Base-by-base conservation (phyloP, 2,113 vertebrate genomes). In the Tringa solitaria region DNA sequence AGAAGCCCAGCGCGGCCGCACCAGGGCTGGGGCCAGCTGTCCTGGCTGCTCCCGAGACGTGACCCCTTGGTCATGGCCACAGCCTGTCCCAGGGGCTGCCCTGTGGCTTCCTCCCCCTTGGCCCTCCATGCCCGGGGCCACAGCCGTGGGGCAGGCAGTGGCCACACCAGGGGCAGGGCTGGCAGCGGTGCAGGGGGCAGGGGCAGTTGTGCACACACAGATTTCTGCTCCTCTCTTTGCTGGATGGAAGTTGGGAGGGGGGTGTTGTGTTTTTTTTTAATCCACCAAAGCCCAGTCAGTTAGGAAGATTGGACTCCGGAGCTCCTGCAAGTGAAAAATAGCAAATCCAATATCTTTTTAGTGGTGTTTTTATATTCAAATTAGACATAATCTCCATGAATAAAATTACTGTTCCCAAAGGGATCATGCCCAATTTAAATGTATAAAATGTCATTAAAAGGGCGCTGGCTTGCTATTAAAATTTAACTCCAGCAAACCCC, bases 401-500 rank as follows among this genome's bases (percentile, higher is more conserved):
- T 97, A 97, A 96, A 96, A 97, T 97, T 93, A 96, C 93, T 87
- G 89, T 96, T 97, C 97, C 97, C 98, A 91, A 96, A 96, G 96
- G 97, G 96, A 96, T 95, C 89, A 53, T 43, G 20, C 94, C 91
- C 97, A 95, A 96, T 97, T 97, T 97, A 96, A 97, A 97, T 94
- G 93, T 91, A 73, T 95, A 93, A 96, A 96, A 98, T 94, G 93
- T 94, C 94, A 93, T 96, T 97, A 95, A 91, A 19, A 54, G 94
- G 96, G 96, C 24, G 12, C 63, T 87, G 94, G 59, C 93, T 89
- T 89, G 90, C 92, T 93, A 61, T 93, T 94, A 94, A 96, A 94
- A 94, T 89, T 91, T 86, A 94, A 95, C 91, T 84, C 64, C 88
- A 69, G 93, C 95, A 97, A 96, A 84, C 95, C 96, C 97, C 96